Evolutionary conservation across 2,113 vertebrate species (phyloP).

Genomic region (Anhinga anhinga): DNA sequence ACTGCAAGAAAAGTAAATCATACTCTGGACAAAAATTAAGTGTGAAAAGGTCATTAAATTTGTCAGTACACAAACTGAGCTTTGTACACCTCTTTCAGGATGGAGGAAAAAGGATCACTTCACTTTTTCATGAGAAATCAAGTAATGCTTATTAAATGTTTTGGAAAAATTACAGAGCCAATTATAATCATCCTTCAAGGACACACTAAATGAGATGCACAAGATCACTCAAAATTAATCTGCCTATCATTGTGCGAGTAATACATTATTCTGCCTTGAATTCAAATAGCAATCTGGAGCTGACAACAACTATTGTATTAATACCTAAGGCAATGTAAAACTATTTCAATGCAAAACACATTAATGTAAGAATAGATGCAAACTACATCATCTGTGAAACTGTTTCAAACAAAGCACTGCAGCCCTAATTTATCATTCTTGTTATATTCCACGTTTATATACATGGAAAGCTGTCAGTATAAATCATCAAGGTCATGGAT

Average conservation of each 20-base stretch:
- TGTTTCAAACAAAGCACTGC: background rate
- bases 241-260: background rate
- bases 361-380: slow-evolving; percentile 23
- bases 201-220: slow-evolving; percentile 17
- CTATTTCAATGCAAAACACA: slow-evolving; percentile 11
- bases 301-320: slow-evolving; percentile 21
- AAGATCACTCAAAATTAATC: slow-evolving; percentile 51
- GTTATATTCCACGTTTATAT: background rate
- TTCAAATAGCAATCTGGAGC: slow-evolving; percentile 19
- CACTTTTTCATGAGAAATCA: background rate
- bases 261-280: background rate
- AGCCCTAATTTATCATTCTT: background rate
- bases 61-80: background rate
- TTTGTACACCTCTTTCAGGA: background rate
- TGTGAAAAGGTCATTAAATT: background rate
- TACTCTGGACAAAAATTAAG: background rate
- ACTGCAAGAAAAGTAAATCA: background rate
- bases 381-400: slow-evolving; percentile 26
- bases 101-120: background rate
- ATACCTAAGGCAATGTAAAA: slow-evolving; percentile 41
- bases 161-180: background rate
- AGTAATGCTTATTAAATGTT: background rate
- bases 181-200: slow-evolving; percentile 42
- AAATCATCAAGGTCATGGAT: background rate
- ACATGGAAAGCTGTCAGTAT: background rate